phyloP scores from a whole-genome alignment of 2,888 invertebrate species.

The Leucozona laternaria region DNA sequence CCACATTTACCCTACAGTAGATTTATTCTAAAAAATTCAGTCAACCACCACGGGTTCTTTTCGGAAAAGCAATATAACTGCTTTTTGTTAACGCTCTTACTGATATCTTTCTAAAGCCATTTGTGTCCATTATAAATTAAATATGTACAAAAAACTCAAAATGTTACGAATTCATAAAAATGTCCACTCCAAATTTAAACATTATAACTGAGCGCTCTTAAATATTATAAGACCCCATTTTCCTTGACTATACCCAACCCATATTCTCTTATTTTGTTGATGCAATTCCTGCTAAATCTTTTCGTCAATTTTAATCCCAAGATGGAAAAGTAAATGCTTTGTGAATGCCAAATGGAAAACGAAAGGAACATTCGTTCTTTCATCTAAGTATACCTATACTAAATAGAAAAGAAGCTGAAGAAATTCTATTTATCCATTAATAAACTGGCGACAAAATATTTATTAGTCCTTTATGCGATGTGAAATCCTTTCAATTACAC shows the following conservation, averaged over 20 bases:
- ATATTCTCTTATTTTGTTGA: not conserved
- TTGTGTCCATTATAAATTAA: too few species aligned
- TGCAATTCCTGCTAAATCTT: not conserved
- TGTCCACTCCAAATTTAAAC: not conserved
- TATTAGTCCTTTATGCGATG: slow-evolving; percentile 56
- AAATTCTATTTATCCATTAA: slow-evolving; percentile 59
- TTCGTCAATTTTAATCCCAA: slow-evolving; percentile 11
- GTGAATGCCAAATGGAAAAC: slow-evolving; percentile 11
- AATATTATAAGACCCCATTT: not conserved
- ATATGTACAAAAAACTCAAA: not conserved
- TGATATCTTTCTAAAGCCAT: too few species aligned
- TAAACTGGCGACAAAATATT: slow-evolving; percentile 63
- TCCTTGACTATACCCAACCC: not conserved
- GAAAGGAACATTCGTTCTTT: not conserved
- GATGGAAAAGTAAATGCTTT: slow-evolving; percentile 13
- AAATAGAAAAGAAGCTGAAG: slow-evolving; percentile 19
- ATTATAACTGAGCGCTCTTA: not conserved
- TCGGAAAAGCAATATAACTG: too few species aligned
- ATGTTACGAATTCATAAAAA: not conserved
- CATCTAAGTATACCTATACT: not conserved
- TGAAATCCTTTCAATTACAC: slow-evolving; percentile 70
- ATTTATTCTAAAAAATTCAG: too few species aligned
- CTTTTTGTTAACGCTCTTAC: too few species aligned
- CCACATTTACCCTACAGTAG: too few species aligned
- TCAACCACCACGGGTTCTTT: too few species aligned